phyloP scores from a whole-genome alignment of 2,797 vertebrate species.

The Molossus alvarezi region DNA sequence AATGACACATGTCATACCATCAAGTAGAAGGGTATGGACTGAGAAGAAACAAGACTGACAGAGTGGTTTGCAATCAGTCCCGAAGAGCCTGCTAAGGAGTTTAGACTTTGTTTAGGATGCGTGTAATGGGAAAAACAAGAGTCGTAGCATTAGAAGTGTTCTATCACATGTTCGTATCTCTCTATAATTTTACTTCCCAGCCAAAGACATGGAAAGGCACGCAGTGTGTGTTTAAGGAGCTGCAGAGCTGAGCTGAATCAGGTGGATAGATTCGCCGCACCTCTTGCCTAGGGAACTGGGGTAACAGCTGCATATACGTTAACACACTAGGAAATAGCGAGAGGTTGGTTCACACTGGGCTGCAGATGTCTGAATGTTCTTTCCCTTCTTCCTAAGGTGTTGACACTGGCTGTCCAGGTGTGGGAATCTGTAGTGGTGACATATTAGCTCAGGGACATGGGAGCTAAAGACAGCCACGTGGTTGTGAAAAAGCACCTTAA shows the following conservation, averaged over 20 bases:
- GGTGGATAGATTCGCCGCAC: background rate
- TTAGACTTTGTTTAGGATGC: background rate
- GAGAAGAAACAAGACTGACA: background rate
- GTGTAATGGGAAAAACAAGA: background rate
- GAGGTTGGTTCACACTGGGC: background rate
- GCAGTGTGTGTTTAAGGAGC: background rate
- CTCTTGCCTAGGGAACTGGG: background rate
- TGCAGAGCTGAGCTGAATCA: background rate
- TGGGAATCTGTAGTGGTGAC: background rate
- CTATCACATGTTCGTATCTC: background rate
- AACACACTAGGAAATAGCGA: background rate
- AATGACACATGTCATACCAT: background rate
- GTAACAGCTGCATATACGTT: background rate
- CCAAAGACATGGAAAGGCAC: background rate
- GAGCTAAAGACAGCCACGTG: background rate
- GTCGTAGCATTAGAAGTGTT: background rate
- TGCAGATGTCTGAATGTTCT: background rate
- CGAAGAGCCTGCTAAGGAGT: background rate
- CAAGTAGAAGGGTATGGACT: background rate
- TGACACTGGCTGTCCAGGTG: background rate
- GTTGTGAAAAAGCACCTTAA: background rate
- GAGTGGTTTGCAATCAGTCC: background rate
- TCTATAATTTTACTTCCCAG: background rate
- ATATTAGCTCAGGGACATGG: slow-evolving; percentile 25
- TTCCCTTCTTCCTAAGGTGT: slow-evolving; percentile 22